phyloP scores from a whole-genome alignment of 1,140 invertebrate genomes.

The Drosophila triauraria region DNA sequence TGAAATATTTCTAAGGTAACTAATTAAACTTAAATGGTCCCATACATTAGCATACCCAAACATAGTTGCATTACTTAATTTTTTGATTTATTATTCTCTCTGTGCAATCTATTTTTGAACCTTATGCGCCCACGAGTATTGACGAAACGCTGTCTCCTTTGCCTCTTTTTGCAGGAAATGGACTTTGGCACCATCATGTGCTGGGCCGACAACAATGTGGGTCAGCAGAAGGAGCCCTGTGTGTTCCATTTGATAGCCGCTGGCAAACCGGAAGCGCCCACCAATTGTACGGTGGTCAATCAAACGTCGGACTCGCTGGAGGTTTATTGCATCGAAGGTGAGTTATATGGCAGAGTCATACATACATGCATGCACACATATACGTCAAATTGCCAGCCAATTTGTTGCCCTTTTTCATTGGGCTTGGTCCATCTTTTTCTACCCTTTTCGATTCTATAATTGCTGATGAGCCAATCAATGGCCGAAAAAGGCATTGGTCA shows the following conservation, averaged over 20 bases:
- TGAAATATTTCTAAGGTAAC: too few species aligned
- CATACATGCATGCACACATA: conserved; percentile 9
- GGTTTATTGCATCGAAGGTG: conserved; percentile 90
- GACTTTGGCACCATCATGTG: conserved; percentile 91
- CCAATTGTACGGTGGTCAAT: conserved; percentile 92
- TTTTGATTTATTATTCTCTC: too few species aligned
- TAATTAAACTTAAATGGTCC: too few species aligned
- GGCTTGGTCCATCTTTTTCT: conserved; percentile 1
- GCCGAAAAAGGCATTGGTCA: conserved; percentile 40
- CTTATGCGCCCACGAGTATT: conserved; percentile 17
- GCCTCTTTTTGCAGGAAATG: conserved; percentile 85
- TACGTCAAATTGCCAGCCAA: conserved; percentile 54
- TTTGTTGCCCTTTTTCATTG: conserved; percentile 49
- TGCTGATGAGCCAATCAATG: conserved; percentile 81
- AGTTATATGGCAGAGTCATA: conserved; percentile 46
- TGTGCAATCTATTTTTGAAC: conserved; percentile 14
- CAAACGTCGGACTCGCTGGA: conserved; percentile 92
- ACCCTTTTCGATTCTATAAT: conserved; percentile 60
- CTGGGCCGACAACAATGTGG: conserved; percentile 89
- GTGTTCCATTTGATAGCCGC: conserved; percentile 90
- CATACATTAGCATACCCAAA: too few species aligned
- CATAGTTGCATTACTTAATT: too few species aligned
- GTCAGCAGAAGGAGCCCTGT: conserved; percentile 89
- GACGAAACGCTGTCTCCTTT: conserved; percentile 26
- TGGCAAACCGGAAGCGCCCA: conserved; percentile 92